Base-by-base conservation (phyloP, 2,888 invertebrate species). In the Phorcus lineatus region DNA sequence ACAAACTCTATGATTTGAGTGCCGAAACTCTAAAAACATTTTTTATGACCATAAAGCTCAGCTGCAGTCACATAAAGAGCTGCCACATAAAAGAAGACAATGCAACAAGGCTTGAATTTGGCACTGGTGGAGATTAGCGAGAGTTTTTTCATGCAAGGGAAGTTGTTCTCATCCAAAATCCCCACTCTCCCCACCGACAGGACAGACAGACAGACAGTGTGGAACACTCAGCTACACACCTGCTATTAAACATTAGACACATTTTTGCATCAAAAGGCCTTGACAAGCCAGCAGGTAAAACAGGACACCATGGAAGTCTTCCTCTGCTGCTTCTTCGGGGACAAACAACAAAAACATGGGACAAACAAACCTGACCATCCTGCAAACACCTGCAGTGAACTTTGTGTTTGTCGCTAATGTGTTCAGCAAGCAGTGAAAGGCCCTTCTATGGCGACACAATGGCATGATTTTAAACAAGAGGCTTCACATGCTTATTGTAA, bases 401-500 rank as follows among this genome's bases (percentile, higher is more conserved):
- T 62, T 62, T 28, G 62, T 62, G 62, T 62, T 62, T 62, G 62
- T 28, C 22, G 62, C 62, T 62, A 62, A 62, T 62, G 62, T 62
- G 24, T 62, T 62, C 22, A 9, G 28, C 62, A 62, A 62, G 28
- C 62, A 24, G 16, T 62, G 28, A 16, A 28, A 28, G 62, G n/a
- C 62, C 62, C 3, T 16, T 62, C 16, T 62, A 16, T 62, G 13
- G 62, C 7, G 62, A 62, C 24, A 62, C 62, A 62, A 62, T 62
- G 24, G 28, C 19, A 62, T 28, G 28, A 62, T 62, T 24, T 57
- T 24, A 28, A 62, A 57, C 28, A 62, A 28, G 62, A 62, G 62
- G 17, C 19, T 19, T 62, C n/a, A 17, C 62, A 47, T 47, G 47
- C 47, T 47, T 47, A 47, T 47, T 47, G 47, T 47, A 47, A 47